Evolutionary conservation across 2,888 invertebrate genomes (phyloP).

Genomic region (Hydriomena furcata): DNA sequence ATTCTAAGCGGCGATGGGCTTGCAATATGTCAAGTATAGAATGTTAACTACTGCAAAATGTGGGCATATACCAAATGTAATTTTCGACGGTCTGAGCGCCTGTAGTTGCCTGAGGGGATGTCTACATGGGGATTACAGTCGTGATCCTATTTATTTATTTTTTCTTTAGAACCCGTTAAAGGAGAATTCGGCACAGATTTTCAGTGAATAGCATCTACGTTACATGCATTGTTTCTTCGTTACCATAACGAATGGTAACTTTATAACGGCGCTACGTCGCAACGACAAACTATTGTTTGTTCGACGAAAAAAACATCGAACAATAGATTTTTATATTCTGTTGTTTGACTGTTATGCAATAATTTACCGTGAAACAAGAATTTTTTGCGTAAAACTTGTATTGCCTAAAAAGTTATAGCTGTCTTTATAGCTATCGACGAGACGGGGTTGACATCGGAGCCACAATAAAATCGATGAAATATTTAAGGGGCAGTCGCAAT

Average conservation of each 20-base stretch:
- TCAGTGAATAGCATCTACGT: neutral
- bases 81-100: too few species aligned
- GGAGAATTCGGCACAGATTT: neutral
- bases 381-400: conserved; percentile 35
- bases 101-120: too few species aligned
- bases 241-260: conserved; percentile 16
- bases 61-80: too few species aligned
- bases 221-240: conserved; percentile 11
- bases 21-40: too few species aligned
- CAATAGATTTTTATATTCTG: conserved; percentile 32
- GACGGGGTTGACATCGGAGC: conserved; percentile 81
- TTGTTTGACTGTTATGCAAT: conserved; percentile 42
- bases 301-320: conserved; percentile 20
- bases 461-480: conserved; percentile 83
- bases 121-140: too few species aligned
- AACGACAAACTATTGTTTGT: conserved; percentile 7
- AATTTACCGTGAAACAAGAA: conserved; percentile 59
- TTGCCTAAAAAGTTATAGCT: conserved; percentile 66
- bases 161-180: too few species aligned
- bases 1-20: too few species aligned
- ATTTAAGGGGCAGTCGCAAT: conserved; percentile 71
- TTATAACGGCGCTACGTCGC: conserved; percentile 8
- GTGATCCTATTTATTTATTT: too few species aligned
- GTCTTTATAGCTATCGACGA: conserved; percentile 72
- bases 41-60: too few species aligned